These are phyloP conservation scores for Mastomys coucha DNA, from an alignment of 2,113 vertebrate genomes.

Conservation along the genomic window DNA sequence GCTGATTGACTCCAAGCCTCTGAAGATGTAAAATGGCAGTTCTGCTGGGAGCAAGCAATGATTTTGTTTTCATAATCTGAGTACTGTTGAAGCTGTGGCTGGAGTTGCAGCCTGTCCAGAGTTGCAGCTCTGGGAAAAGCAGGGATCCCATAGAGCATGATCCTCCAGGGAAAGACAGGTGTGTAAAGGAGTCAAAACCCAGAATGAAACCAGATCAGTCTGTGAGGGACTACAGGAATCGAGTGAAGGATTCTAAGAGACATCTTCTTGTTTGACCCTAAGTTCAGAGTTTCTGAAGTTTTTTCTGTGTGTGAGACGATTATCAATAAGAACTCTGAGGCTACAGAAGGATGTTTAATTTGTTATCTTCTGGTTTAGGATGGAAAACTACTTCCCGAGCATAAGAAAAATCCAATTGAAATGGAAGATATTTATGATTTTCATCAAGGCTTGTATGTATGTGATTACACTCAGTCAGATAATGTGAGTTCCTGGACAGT, in stretches of 20 bases:
- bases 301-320: not conserved
- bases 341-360: not conserved
- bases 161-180: not conserved
- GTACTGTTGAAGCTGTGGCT: not conserved
- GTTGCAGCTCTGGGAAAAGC: too few species aligned
- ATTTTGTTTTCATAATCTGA: fast-evolving
- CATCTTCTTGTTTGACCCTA: not conserved
- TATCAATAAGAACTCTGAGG: not conserved
- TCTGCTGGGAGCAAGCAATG: fast-evolving
- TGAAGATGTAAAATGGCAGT: too few species aligned
- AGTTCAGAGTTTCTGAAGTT: not conserved
- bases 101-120: not conserved
- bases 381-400: conserved; percentile 74
- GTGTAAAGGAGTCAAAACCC: too few species aligned
- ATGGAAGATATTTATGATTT: conserved; percentile 71
- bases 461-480: conserved; percentile 86
- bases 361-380: conserved; percentile 78
- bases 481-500: conserved; percentile 84
- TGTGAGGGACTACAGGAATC: not conserved
- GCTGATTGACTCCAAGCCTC: not conserved
- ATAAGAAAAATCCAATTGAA: conserved; percentile 73
- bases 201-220: not conserved
- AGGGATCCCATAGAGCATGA: not conserved
- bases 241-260: not conserved
- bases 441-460: conserved; percentile 88